Conservation (phyloP, 2,888 invertebrate species). For the Pheosia gnoma region DNA sequence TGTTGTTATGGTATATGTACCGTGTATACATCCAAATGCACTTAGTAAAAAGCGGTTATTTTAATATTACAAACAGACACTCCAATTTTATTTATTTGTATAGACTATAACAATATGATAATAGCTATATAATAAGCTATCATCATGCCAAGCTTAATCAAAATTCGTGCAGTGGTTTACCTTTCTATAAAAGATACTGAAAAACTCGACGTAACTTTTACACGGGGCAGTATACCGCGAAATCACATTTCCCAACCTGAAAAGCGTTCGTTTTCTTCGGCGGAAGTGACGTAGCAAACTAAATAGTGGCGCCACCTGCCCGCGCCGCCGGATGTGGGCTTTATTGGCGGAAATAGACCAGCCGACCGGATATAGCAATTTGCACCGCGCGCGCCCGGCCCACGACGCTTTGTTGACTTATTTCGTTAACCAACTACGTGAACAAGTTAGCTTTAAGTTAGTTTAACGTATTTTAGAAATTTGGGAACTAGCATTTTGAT, state of each 20-base stretch:
- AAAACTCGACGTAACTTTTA: not conserved
- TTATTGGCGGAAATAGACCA: constrained; percentile 74
- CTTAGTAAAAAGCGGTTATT: too few relatives aligned
- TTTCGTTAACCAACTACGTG: constrained; percentile 46
- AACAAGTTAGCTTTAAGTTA: constrained; percentile 38
- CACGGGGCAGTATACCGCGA: constrained; percentile 23
- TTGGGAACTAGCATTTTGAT: not conserved
- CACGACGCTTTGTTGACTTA: constrained; percentile 34
- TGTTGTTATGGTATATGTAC: too few relatives aligned
- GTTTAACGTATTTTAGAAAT: constrained; percentile 22
- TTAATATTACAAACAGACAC: too few relatives aligned
- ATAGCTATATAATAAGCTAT: not conserved
- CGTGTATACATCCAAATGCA: too few relatives aligned
- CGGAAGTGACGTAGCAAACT: constrained; percentile 55
- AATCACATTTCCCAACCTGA: constrained; percentile 39
- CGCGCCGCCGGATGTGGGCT: constrained; percentile 57
- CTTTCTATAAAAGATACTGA: not conserved
- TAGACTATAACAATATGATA: not conserved
- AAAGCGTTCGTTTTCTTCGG: constrained; percentile 36
- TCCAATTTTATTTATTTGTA: too few relatives aligned
- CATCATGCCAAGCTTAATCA: too few relatives aligned
- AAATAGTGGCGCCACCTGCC: constrained; percentile 72
- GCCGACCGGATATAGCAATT: constrained; percentile 74
- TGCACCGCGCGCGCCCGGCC: constrained; percentile 51
- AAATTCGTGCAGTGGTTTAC: not conserved